These are phyloP conservation scores for Vombatus ursinus DNA, from an alignment of 2,113 vertebrate genomes.

Conservation along the genomic window DNA sequence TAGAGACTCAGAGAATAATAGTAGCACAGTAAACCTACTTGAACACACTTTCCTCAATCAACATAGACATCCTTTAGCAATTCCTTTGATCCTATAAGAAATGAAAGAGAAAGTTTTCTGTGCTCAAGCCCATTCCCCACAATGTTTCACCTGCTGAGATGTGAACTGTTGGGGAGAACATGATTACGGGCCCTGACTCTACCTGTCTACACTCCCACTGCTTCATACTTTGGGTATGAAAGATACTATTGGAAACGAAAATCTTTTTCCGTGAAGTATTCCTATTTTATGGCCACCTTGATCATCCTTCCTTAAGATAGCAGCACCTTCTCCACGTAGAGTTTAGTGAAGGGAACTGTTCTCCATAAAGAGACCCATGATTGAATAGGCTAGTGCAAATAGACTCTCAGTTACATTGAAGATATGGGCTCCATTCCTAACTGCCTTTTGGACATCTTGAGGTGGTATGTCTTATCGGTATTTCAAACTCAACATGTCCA, in stretches of 20 bases:
- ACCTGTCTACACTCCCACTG: neutral
- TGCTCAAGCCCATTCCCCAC: neutral
- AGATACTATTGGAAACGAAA: conserved; percentile 14
- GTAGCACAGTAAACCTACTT: neutral
- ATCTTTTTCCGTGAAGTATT: conserved; percentile 44
- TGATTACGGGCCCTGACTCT: neutral
- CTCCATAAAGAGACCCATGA: neutral
- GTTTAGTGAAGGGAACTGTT: conserved; percentile 18
- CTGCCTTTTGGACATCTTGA: neutral
- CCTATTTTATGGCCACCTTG: conserved; percentile 2
- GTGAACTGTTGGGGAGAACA: neutral
- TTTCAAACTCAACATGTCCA: too few relatives aligned
- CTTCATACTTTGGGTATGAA: conserved; percentile 41
- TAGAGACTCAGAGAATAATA: neutral
- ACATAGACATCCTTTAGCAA: neutral
- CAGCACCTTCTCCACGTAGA: neutral
- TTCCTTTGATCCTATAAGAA: neutral
- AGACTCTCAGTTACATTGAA: neutral
- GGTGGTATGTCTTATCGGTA: neutral
- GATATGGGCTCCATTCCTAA: neutral
- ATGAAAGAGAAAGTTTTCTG: neutral
- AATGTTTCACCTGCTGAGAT: neutral
- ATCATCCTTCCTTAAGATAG: conserved; percentile 27
- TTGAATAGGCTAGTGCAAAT: conserved; percentile 34
- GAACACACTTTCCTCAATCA: neutral